Conservation (phyloP, 2,797 vertebrate genomes). For the Erpetoichthys calabaricus region DNA sequence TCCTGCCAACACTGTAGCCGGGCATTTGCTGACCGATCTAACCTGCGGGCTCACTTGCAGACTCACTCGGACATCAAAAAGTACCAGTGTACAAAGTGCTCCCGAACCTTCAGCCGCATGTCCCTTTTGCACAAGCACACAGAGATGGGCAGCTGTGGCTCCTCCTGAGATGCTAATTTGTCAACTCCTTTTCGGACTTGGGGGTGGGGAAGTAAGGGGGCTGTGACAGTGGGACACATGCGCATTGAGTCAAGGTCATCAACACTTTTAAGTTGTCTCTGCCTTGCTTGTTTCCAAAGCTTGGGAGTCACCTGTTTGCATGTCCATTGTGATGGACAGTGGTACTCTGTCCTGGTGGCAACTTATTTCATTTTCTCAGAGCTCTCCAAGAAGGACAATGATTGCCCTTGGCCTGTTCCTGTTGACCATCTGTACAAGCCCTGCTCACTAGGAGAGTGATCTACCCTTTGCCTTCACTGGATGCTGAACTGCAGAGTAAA, state of each 20-base stretch:
- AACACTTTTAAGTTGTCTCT: too few species aligned
- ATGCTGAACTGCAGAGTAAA: slow-evolving; percentile 41
- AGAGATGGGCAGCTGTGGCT: slow-evolving; percentile 69
- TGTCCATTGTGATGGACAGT: slow-evolving; percentile 10
- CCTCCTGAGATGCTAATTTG: slow-evolving; percentile 26
- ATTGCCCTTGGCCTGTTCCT: slow-evolving; percentile 26
- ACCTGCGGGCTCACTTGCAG: slow-evolving; percentile 89
- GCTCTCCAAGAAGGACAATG: slow-evolving; percentile 24
- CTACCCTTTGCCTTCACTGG: slow-evolving; percentile 36
- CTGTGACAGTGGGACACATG: slow-evolving; percentile 12
- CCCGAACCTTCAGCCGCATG: slow-evolving; percentile 92
- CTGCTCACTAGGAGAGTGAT: slow-evolving; percentile 21
- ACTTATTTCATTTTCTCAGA: slow-evolving; percentile 20
- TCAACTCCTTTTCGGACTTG: not conserved
- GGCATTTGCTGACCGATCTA: slow-evolving; percentile 91
- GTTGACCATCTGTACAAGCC: slow-evolving; percentile 29
- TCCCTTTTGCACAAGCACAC: slow-evolving; percentile 89
- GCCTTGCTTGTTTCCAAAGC: too few species aligned
- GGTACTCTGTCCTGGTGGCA: slow-evolving; percentile 2
- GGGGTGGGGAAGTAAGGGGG: slow-evolving; percentile 1
- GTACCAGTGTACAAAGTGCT: slow-evolving; percentile 81
- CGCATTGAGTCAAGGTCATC: slow-evolving; percentile 13
- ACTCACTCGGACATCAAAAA: slow-evolving; percentile 93
- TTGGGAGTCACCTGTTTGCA: too few species aligned
- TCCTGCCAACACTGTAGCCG: slow-evolving; percentile 79